Evolutionary conservation across 2,113 vertebrate genomes (phyloP), one percentile per base, ranked within the genome.

Genomic region (Poecilia latipinna): DNA sequence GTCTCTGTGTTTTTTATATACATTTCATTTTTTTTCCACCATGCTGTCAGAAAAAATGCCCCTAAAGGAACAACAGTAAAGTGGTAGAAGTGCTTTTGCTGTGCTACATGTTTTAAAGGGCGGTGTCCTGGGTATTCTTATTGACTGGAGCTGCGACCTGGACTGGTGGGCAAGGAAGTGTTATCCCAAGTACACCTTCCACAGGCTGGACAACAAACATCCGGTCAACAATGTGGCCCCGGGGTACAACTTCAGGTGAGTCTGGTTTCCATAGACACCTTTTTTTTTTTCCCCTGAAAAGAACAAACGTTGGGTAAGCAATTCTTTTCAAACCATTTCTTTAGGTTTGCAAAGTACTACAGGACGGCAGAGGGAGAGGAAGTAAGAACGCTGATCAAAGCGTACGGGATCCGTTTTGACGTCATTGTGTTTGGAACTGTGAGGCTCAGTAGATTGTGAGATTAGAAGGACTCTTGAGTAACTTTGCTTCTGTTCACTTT

Each of bases 231-330:
- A 93, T 0, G 92, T 97, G 51, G 95, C 96, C 0, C 96, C 95
- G 0, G 97, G 96, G 82, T 96, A 95, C 89, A 98, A 98, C 85
- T 97, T 97, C 92, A 96, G 97, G 96, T 97, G 82, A 35, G 0
- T 8, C 0, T 24, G 51, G 2, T 68, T 54, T 29, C 17, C 44
- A 65, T 15, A 44, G 24, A 66, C 0, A 0, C 5, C 15, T 48
- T 48, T 13, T 42, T 28, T n/a, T 57, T 31, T 28, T 61, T 28
- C 28, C 28, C 8, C 5, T 63, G 32, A 31, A 17, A 61, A 66
- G 1, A 2, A 68, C 72, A 1, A 60, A 77, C 10, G 1, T 42
- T 44, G 10, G 19, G 15, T 4, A 4, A 63, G 26, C n/a, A 1
- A 12, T 12, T 12, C 8, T 31, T 0, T 62, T 26, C 15, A 22